These are phyloP conservation scores for Acromyrmex charruanus DNA, from an alignment of 1,140 invertebrate species.

Conservation along the genomic window DNA sequence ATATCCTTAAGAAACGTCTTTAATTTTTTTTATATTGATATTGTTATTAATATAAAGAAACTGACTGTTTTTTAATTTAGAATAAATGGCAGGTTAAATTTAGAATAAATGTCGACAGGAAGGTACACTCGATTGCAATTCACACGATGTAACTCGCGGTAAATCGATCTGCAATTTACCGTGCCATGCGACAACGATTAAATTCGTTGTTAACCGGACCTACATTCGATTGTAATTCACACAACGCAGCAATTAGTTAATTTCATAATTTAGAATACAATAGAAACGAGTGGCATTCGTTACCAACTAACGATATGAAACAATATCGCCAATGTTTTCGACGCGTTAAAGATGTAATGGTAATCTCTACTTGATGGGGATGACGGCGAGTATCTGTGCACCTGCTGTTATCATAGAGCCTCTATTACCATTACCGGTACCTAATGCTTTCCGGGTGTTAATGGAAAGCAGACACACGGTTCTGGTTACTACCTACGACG, in stretches of 20 bases:
- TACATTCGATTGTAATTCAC: slow-evolving; percentile 25
- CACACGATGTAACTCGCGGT: slow-evolving; percentile 19
- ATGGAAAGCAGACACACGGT: slow-evolving; percentile 66
- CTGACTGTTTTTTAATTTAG: slow-evolving; percentile 18
- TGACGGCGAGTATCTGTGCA: slow-evolving; percentile 37
- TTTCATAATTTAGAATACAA: slow-evolving; percentile 20
- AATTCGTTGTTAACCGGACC: slow-evolving; percentile 34
- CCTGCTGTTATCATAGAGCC: slow-evolving; percentile 64
- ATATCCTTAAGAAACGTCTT: neutral
- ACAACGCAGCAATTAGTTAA: slow-evolving; percentile 30
- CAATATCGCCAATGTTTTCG: neutral
- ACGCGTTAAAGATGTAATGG: slow-evolving; percentile 5
- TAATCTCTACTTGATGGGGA: neutral
- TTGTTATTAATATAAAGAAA: neutral
- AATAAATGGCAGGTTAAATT: neutral
- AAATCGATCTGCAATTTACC: slow-evolving; percentile 31
- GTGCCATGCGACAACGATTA: neutral
- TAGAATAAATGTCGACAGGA: neutral
- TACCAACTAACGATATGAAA: neutral
- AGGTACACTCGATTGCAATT: slow-evolving; percentile 22
- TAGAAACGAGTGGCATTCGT: neutral
- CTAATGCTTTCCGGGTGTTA: slow-evolving; percentile 66
- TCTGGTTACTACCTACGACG: neutral
- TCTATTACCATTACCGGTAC: slow-evolving; percentile 70
- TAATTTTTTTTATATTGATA: neutral